Evolutionary conservation across 2,888 invertebrate species (phyloP), one percentile per base, ranked within the genome.

Genomic region (Torymus texanus): DNA sequence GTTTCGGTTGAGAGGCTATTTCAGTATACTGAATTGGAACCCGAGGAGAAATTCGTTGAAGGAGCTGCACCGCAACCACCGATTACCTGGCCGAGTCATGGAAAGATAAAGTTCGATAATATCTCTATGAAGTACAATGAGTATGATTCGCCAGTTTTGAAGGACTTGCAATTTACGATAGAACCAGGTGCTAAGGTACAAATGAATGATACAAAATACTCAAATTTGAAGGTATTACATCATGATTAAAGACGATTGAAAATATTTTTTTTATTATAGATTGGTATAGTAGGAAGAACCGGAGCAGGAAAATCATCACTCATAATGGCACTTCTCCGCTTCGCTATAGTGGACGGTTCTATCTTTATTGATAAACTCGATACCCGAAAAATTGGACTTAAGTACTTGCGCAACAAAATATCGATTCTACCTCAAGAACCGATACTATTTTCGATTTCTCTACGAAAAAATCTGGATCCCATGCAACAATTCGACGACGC

Each of bases 281-380:
- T 74, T 12, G 74, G 74, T 12, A 74, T 65, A 13, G 94, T 94
- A 2, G 94, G 94, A 1, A 89, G 94, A 83, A 80, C 82, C 90
- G 94, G 94, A 0, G 94, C 94, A 0, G 94, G 94, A 0, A 94
- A 95, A 85, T 94, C 94, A 1, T 94, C 95, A 0, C 90, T 95
- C 59, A 93, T 95, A 72, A 92, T 93, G 79, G 93, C 94, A 5
- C 87, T 95, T 75, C 95, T 95, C 85, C 91, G 94, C 12, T 85
- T 96, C 78, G 94, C 94, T 0, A 93, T 93, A 83, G 85, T 93
- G 13, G 92, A 93, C 56, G 96, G 96, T 0, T 88, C 88, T 0
- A 93, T 96, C 59, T 86, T 90, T 2, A 95, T 96, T 70, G 96
- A 96, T 86, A 93, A 91, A n/a, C 83, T 95, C 0, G 92, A 93